A percentile compares a stretch with the other conserved stretches of the same genome.
Evolutionary conservation across 2,888 invertebrate genomes (phyloP).

Genomic region (Arrhopalites spinosus): DNA sequence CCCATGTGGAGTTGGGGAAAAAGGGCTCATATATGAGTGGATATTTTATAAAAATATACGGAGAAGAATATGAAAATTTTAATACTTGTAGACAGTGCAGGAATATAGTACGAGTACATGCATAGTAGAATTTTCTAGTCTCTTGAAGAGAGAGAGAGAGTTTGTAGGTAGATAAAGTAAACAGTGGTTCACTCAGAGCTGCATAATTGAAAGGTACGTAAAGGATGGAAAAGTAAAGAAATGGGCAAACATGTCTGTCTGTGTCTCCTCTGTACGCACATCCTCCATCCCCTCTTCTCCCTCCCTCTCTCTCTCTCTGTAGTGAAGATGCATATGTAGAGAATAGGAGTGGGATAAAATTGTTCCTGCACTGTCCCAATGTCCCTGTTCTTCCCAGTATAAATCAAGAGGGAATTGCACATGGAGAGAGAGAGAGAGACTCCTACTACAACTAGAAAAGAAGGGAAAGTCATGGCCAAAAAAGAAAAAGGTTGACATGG

Average conservation of each 20-base stretch:
- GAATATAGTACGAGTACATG: too few relatives aligned
- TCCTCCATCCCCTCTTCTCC: conserved; percentile 29
- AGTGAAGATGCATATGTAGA: background rate
- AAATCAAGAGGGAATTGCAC: too few relatives aligned
- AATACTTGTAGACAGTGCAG: too few relatives aligned
- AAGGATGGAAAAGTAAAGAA: background rate
- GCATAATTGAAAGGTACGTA: conserved; percentile 2
- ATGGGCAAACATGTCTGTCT: background rate
- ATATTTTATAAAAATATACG: too few relatives aligned
- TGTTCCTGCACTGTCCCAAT: too few relatives aligned
- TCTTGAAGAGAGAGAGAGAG: background rate
- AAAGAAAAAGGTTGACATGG: background rate
- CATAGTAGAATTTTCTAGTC: background rate
- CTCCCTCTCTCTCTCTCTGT: conserved; percentile 27
- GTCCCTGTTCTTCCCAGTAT: too few relatives aligned
- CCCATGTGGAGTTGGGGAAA: background rate
- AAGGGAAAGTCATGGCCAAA: background rate
- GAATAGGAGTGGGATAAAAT: too few relatives aligned
- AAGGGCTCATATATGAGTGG: too few relatives aligned
- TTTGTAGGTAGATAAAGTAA: conserved; percentile 7
- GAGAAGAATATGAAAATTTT: too few relatives aligned
- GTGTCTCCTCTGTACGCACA: background rate
- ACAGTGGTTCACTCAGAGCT: background rate
- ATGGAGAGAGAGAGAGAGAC: background rate
- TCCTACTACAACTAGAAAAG: too few relatives aligned